Evolutionary conservation across 2,888 invertebrate species (phyloP).

Genomic region (Ecliptopera silaceata): DNA sequence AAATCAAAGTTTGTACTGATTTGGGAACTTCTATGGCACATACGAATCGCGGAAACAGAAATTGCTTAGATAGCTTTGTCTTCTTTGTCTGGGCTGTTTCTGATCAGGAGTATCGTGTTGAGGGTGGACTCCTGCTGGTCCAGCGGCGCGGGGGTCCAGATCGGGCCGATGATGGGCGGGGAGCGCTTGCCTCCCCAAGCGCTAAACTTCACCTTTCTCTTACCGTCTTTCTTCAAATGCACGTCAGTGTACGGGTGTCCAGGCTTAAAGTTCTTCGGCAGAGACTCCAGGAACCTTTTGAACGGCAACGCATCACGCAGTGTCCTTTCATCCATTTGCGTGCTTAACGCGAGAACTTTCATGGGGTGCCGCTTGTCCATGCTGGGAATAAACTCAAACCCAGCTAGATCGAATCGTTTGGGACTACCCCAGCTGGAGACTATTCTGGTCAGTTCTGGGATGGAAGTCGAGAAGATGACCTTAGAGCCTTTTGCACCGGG

Average conservation of each 20-base stretch:
- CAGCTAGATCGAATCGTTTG: constrained; percentile 55
- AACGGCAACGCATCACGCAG: constrained; percentile 64
- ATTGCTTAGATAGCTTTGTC: constrained; percentile 50
- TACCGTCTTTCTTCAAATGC: constrained; percentile 71
- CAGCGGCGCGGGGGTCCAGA: constrained; percentile 67
- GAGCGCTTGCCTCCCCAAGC: constrained; percentile 77
- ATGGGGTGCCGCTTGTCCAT: constrained; percentile 66
- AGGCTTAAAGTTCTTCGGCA: constrained; percentile 63
- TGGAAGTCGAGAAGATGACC: constrained; percentile 63
- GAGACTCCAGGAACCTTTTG: constrained; percentile 56
- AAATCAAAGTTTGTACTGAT: constrained; percentile 25
- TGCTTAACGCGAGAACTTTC: constrained; percentile 61
- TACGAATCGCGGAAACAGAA: constrained; percentile 28
- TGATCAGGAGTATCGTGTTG: constrained; percentile 62
- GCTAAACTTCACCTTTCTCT: constrained; percentile 76
- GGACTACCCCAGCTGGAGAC: constrained; percentile 56
- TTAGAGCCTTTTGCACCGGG: constrained; percentile 62
- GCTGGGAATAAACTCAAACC: constrained; percentile 60
- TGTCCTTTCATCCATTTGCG: constrained; percentile 52
- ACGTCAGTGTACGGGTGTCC: constrained; percentile 71
- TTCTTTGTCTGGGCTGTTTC: constrained; percentile 51
- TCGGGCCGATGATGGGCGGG: constrained; percentile 75
- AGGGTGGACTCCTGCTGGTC: constrained; percentile 60
- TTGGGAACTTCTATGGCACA: constrained; percentile 36
- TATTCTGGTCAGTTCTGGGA: constrained; percentile 67